Evolutionary conservation across 2,888 invertebrate species (phyloP).

Genomic region (Campoplex capitator): DNA sequence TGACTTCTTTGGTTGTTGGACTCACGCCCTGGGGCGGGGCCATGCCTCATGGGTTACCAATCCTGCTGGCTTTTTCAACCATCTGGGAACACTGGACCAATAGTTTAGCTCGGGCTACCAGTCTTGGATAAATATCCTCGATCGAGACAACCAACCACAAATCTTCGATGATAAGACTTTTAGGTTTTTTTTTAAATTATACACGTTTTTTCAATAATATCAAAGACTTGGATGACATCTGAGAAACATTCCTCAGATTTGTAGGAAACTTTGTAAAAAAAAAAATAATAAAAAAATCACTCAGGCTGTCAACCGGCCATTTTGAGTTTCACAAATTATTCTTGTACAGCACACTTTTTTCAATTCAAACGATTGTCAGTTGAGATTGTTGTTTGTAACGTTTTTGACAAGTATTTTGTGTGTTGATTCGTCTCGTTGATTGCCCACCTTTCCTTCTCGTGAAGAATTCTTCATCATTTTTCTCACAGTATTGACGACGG

Average conservation of each 20-base stretch:
- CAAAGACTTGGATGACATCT: neutral
- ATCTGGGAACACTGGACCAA: conserved; percentile 57
- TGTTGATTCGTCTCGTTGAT: too few relatives aligned
- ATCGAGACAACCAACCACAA: neutral
- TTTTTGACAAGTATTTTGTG: neutral
- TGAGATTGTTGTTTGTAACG: neutral
- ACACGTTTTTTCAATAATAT: neutral
- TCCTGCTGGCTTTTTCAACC: conserved; percentile 45
- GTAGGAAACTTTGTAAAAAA: neutral
- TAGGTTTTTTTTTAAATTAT: neutral
- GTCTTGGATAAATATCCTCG: conserved; percentile 10
- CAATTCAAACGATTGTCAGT: neutral
- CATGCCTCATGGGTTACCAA: conserved; percentile 47
- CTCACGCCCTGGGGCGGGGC: conserved; percentile 63
- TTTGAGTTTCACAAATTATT: neutral
- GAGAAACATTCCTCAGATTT: neutral
- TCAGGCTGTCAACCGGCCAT: neutral
- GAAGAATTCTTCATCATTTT: too few relatives aligned
- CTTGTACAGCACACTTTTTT: neutral
- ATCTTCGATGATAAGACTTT: neutral
- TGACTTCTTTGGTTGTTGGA: conserved; percentile 30
- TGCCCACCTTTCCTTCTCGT: too few relatives aligned
- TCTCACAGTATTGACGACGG: too few relatives aligned
- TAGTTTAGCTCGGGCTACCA: conserved; percentile 15
- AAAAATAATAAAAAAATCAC: neutral